Evolutionary conservation across 2,797 vertebrate species (phyloP).

Genomic region (Perodicticus potto): DNA sequence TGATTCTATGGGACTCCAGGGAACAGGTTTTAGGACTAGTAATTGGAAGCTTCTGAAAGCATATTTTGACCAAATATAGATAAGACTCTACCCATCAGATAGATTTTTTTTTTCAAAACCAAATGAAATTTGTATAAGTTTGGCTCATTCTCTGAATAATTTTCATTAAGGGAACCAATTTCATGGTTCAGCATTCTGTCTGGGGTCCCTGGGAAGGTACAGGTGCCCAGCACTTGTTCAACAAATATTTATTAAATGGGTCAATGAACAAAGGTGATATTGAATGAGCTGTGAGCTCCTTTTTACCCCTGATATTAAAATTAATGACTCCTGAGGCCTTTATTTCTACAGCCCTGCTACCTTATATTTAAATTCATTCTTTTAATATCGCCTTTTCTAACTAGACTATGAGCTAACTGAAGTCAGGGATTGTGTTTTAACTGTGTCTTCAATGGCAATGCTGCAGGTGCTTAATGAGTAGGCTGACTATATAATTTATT

Average conservation of each 20-base stretch:
- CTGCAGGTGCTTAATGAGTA: not conserved
- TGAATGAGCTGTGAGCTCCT: not conserved
- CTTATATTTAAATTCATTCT: not conserved
- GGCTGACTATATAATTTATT: not conserved
- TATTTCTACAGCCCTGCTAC: not conserved
- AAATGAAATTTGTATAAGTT: not conserved
- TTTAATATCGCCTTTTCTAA: not conserved
- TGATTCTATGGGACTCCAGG: not conserved
- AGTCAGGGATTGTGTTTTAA: not conserved
- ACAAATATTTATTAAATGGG: not conserved
- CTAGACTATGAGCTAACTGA: not conserved
- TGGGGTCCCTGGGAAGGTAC: not conserved
- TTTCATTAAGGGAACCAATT: not conserved
- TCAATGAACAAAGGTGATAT: not conserved
- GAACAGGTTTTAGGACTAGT: not conserved
- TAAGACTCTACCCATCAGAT: not conserved
- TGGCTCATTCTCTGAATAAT: not conserved
- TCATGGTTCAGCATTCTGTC: not conserved
- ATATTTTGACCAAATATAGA: not conserved
- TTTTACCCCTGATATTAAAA: not conserved
- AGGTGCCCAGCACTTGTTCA: not conserved
- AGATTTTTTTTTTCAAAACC: not conserved
- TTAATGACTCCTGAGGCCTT: not conserved
- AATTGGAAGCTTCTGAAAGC: not conserved
- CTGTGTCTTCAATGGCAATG: not conserved